These are phyloP conservation scores for Eulemur rufifrons DNA, from an alignment of 2,113 vertebrate species.

Conservation along the genomic window DNA sequence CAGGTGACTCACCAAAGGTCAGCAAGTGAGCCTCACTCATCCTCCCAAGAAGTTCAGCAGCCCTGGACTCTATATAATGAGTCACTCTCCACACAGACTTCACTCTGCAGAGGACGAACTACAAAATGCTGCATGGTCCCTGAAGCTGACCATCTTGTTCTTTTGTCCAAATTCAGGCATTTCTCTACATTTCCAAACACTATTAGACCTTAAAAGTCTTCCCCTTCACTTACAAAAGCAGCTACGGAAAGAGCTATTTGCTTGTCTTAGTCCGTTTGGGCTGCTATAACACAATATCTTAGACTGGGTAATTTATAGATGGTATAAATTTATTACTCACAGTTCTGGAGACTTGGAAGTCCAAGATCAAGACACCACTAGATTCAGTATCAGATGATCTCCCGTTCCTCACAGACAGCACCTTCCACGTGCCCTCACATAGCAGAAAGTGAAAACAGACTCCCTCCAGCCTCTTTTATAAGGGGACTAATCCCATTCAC, in stretches of 20 bases:
- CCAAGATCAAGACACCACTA: not conserved
- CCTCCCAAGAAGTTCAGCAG: not conserved
- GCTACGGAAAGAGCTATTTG: not conserved
- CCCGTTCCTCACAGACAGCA: not conserved
- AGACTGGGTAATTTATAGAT: too few species aligned
- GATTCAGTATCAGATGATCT: not conserved
- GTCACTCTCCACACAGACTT: too few species aligned
- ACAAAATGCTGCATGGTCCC: not conserved
- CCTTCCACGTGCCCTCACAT: not conserved
- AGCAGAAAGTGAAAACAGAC: not conserved
- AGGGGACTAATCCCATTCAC: not conserved
- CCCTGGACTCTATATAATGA: not conserved
- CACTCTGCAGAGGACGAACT: not conserved
- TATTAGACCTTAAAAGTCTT: not conserved
- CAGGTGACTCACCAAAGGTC: not conserved
- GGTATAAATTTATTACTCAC: not conserved
- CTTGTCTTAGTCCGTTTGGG: not conserved
- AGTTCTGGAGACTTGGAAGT: not conserved
- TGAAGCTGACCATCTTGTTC: not conserved
- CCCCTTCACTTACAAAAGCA: not conserved
- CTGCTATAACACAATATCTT: not conserved
- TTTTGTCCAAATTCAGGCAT: not conserved
- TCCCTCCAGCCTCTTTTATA: not conserved
- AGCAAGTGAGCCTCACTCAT: not conserved
- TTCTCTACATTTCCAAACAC: not conserved